Evolutionary conservation across 2,113 vertebrate genomes (phyloP), one percentile per base, ranked within the genome.

Genomic region (Lampris megalopsis): DNA sequence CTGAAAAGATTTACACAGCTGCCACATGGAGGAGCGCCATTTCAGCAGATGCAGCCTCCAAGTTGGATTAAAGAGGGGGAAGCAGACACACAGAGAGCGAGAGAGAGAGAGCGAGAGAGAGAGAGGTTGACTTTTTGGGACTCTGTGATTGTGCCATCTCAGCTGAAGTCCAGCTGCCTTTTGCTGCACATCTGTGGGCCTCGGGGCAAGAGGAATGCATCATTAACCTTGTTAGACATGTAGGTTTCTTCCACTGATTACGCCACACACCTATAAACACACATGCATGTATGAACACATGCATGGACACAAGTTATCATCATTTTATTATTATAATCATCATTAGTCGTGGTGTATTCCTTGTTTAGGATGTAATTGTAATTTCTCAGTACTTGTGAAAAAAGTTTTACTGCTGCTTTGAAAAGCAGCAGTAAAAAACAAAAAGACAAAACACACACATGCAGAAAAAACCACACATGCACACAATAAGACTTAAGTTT

Each of bases 141-240:
- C 24, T 60, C 57, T 64, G 79, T 68, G 62, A 87, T 92, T 91
- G 68, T 86, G 91, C 90, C 86, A 83, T 76, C 82, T 91, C 88
- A 90, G 90, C 91, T 77, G 63, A 83, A 75, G 74, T 74, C 80
- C 77, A 83, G 87, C 87, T 84, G 86, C 87, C 78, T 83, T 86
- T 79, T 88, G 81, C 83, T 73, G 77, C 9, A 37, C 86, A 88
- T 91, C 81, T 86, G 87, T 82, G 76, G 65, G 85, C 84, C 87
- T 79, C 1, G 5, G 87, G 91, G 75, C 75, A n/a, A 61, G 72
- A 77, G 35, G 50, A 66, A 75, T 77, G 84, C 79, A 70, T 89
- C 85, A 87, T 88, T 89, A 86, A 71, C 43, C 75, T 49, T 72
- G 80, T 56, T 68, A 24, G 49, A 38, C 61, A 49, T 77, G 50